Base-by-base conservation (phyloP, 2,113 vertebrate species). In the Cephalopholis sonnerati region DNA sequence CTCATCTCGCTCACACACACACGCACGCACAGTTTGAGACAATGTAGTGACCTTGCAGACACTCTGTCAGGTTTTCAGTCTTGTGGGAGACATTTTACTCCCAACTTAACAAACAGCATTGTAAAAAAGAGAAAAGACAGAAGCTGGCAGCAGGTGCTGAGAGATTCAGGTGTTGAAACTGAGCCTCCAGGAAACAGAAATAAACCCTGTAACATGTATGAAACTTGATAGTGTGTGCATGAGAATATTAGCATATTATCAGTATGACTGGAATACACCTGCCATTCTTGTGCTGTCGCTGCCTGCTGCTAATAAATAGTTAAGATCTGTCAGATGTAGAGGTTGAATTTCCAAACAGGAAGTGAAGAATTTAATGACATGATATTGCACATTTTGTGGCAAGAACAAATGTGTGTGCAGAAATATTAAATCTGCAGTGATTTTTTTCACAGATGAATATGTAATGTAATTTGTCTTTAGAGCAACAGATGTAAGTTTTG, bases 21-120 rank as follows among this genome's bases (percentile, higher is more conserved):
- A 27, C 13, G 7, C 27, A 74, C 57, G 46, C 32, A 62, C 41
- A 24, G n/a, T 13, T 27, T 3, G 25, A 64, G 5, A 57, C 22
- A 39, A 71, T n/a, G 51, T 9, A 32, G 9, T 69, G 58, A 79
- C 50, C 48, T 16, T 46, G n/a, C 25, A 67, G 46, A 64, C 17
- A 3, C 51, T 39, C 13, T 3, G 22, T 57, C 51, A 53, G 44
- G 24, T 25, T 27, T 44, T 29, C 44, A 66, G 61, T 22, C 59
- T 25, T 24, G 29, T 63, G 8, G 48, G 59, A 46, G 48, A 48
- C 13, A 36, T 51, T 29, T 50, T 36, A 39, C 7, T 22, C 9
- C 18, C 25, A 13, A 16, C 13, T 16, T 48, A 13, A 48, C 2
- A 29, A 9, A 59, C n/a, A 22, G 55, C 22, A 41, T 5, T 44